Percentiles rank a stretch among this genome's conserved stretches.
Conservation (phyloP, 2,888 invertebrate genomes). For the Choreutis nemorana region DNA sequence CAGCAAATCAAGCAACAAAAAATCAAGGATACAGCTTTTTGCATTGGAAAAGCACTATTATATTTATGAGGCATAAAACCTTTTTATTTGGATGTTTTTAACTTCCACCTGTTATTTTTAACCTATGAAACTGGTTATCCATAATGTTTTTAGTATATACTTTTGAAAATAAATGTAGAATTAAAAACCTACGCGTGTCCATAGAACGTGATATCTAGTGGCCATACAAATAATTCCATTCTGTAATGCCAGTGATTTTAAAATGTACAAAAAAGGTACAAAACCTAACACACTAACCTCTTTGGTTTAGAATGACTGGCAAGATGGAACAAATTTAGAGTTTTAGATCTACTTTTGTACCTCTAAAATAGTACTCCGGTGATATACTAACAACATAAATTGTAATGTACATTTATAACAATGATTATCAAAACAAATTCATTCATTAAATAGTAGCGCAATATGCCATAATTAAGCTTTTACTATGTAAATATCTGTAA, state of each 20-base stretch:
- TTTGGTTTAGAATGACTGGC: constrained; percentile 1
- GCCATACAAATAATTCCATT: constrained; percentile 33
- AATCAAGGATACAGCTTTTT: too few species aligned
- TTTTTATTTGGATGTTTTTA: too few species aligned
- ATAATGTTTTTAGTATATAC: too few species aligned
- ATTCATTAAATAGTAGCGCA: constrained; percentile 33
- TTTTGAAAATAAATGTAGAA: too few species aligned
- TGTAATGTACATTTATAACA: constrained; percentile 16
- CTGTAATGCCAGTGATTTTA: constrained; percentile 9
- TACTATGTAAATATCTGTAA: constrained; percentile 50
- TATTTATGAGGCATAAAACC: too few species aligned
- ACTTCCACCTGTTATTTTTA: too few species aligned
- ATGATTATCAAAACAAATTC: constrained; percentile 15
- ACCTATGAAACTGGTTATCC: too few species aligned
- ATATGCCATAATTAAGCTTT: constrained; percentile 40
- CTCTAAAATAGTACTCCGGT: constrained; percentile 11
- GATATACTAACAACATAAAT: constrained; percentile 10
- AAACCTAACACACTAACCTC: constrained; percentile 1
- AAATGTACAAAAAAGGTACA: constrained; percentile 6
- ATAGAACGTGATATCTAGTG: constrained; percentile 43
- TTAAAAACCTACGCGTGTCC: constrained; percentile 21
- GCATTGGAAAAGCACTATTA: too few species aligned
- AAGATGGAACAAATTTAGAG: constrained; percentile 4
- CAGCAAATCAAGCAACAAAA: too few species aligned
- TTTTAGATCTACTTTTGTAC: too few species aligned